Conservation (phyloP, 2,888 invertebrate genomes). For the Caenorhabditis sinica region DNA sequence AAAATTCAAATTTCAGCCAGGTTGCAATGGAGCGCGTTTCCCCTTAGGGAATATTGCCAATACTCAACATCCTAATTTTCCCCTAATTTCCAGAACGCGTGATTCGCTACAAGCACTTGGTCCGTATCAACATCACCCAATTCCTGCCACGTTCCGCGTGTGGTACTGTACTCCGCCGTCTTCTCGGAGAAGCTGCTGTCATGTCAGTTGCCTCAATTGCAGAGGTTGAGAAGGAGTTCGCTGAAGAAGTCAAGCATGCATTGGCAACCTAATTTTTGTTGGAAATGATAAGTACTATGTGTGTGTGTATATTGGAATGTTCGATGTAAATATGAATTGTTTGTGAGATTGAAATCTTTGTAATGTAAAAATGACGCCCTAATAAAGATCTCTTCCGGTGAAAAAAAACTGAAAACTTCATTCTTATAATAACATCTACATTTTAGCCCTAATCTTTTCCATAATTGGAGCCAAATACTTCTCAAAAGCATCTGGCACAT, state of each 20-base stretch:
- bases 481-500: constrained; percentile 57
- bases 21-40: too few species aligned
- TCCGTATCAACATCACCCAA: constrained; percentile 63
- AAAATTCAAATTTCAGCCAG: too few species aligned
- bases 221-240: constrained; percentile 58
- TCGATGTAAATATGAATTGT: not conserved
- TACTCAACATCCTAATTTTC: not conserved
- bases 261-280: not conserved
- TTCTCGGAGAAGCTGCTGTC: constrained; percentile 62
- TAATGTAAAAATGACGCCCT: not conserved
- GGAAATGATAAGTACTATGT: not conserved
- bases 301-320: not conserved
- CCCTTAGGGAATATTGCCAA: too few species aligned
- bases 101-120: constrained; percentile 66
- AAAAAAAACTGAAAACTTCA: not conserved
- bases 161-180: constrained; percentile 58
- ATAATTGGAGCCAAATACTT: constrained; percentile 62
- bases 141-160: constrained; percentile 61
- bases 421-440: not conserved
- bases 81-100: constrained; percentile 52
- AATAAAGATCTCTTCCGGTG: constrained; percentile 14
- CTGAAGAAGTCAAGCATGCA: constrained; percentile 24
- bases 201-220: constrained; percentile 60
- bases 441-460: constrained; percentile 27
- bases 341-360: not conserved